Evolutionary conservation across 2,113 vertebrate species (phyloP), one percentile per base, ranked within the genome.

Genomic region (Phaetusa simplex): DNA sequence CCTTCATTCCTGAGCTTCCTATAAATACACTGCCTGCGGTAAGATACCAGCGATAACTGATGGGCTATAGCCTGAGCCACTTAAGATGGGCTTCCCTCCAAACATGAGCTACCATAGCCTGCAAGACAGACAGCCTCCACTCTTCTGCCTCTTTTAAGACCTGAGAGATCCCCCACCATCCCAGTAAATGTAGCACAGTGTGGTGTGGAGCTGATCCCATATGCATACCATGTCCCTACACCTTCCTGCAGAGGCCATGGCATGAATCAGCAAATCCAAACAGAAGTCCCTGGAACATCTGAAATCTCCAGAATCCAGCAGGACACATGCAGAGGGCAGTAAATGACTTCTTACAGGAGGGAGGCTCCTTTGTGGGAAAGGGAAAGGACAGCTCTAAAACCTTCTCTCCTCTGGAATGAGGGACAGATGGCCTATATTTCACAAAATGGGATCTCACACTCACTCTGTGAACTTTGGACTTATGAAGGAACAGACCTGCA

Each of bases 261-360:
- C 45, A 77, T 9, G 16, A 95, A 95, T 83, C 55, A 79, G 74
- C 49, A 95, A 88, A 96, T 74, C n/a, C 58, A 81, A 65, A 71
- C 0, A 81, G 45, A 89, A 72, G 42, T 40, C 66, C 24, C 36
- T 53, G 27, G 36, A 88, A 87, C 15, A 84, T 32, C 8, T 96
- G 76, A 86, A 94, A 87, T 45, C 19, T 83, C 77, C n/a, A 87
- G 42, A 90, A 88, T 78, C 32, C 70, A 88, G 32, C 29, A 79
- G 62, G 9, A 76, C 29, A 69, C 19, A 53, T 19, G 26, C 40
- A 79, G 73, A 82, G 14, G 23, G 42, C 15, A 93, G 34, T 64
- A 89, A 84, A 86, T 56, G 8, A 56, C 40, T 88, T 83, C 40
- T 38, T 72, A 79, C 6, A 92, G 29, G 13, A 90, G 38, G 20